phyloP scores from a whole-genome alignment of 2,113 vertebrate species.

The Geothlypis trichas region DNA sequence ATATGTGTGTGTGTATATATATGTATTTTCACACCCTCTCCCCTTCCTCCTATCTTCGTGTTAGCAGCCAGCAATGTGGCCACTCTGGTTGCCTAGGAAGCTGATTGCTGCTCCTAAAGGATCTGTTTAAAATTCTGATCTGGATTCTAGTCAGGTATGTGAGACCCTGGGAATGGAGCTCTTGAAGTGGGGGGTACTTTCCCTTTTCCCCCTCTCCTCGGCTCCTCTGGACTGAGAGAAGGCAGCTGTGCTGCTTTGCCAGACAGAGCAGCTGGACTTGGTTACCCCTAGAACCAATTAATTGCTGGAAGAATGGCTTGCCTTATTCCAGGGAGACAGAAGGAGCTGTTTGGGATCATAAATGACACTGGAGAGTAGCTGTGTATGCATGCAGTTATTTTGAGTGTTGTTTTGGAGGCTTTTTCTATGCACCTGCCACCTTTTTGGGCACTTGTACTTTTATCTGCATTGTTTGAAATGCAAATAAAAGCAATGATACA shows the following conservation, averaged over 20 bases:
- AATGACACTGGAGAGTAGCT: background rate
- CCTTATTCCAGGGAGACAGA: background rate
- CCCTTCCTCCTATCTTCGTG: background rate
- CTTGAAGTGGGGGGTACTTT: background rate
- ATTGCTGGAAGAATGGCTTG: constrained; percentile 18
- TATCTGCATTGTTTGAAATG: constrained; percentile 40
- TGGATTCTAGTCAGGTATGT: constrained; percentile 43
- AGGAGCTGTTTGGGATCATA: constrained; percentile 2
- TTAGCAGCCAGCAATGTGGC: constrained; percentile 1
- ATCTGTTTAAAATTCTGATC: constrained; percentile 52
- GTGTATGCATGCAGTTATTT: background rate
- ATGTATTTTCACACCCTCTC: background rate
- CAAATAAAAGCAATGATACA: constrained; percentile 34
- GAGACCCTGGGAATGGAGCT: constrained; percentile 40
- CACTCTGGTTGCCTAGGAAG: constrained; percentile 65
- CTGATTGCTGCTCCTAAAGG: constrained; percentile 44
- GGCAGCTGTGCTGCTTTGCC: constrained; percentile 42
- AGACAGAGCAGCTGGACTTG: constrained; percentile 52
- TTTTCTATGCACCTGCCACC: constrained; percentile 19
- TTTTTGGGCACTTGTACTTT: constrained; percentile 30
- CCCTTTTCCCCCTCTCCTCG: background rate
- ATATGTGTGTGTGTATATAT: background rate
- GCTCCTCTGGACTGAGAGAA: constrained; percentile 13
- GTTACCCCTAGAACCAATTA: constrained; percentile 43
- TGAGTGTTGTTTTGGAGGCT: background rate